phyloP scores from a whole-genome alignment of 2,888 invertebrate genomes.

The Lycaena phlaeas region DNA sequence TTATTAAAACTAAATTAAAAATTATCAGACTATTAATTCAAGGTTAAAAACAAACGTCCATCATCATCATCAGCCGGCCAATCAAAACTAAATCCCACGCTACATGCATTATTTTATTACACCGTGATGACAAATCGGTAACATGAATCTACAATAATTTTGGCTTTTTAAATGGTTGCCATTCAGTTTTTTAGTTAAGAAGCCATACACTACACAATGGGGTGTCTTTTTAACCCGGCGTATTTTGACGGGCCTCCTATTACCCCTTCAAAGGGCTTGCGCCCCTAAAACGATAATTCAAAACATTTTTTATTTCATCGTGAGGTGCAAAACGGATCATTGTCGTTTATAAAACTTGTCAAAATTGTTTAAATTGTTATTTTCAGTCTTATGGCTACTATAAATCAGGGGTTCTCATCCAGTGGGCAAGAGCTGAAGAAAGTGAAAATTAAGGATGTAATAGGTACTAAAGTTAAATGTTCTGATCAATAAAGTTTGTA shows the following conservation, averaged over 20 bases:
- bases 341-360: slow-evolving; percentile 13
- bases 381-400: not conserved
- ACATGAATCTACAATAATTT: slow-evolving; percentile 59
- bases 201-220: slow-evolving; percentile 56
- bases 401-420: no score
- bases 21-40: no score
- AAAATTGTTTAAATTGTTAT: not conserved
- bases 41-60: no score
- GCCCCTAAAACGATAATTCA: slow-evolving; percentile 20
- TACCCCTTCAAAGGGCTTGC: slow-evolving; percentile 47
- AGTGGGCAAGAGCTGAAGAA: no score
- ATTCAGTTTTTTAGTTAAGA: slow-evolving; percentile 69
- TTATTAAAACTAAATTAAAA: no score
- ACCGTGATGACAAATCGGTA: not conserved
- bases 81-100: no score
- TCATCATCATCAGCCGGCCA: no score
- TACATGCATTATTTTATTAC: no score
- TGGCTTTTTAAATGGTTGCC: slow-evolving; percentile 53
- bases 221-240: slow-evolving; percentile 66
- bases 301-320: slow-evolving; percentile 20
- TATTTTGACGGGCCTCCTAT: slow-evolving; percentile 50
- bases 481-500: no score
- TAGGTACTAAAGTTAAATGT: no score
- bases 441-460: no score
- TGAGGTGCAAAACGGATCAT: slow-evolving; percentile 20